Percentiles rank a stretch among this genome's conserved stretches.
Conservation (phyloP, 2,797 vertebrate genomes). For the Dicrostonyx torquatus region DNA sequence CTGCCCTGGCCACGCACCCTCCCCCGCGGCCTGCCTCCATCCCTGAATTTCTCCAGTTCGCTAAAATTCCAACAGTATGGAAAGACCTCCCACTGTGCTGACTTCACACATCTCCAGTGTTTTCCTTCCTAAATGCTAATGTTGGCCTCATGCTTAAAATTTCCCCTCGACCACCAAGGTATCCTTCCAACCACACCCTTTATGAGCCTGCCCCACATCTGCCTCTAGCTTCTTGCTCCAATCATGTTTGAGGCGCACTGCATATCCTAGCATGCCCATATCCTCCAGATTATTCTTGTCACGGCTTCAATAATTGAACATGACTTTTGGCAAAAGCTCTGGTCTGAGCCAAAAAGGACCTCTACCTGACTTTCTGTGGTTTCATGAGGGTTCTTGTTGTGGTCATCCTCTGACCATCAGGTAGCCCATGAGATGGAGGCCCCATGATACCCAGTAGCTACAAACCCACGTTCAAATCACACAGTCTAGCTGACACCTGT, state of each 20-base stretch:
- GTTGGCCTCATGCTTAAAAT: not conserved
- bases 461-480: not conserved
- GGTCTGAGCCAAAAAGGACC: not conserved
- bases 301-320: not conserved
- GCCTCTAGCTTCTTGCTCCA: not conserved
- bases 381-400: not conserved
- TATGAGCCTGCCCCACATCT: not conserved
- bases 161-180: not conserved
- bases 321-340: not conserved
- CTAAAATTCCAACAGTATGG: not conserved
- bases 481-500: not conserved
- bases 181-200: not conserved
- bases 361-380: not conserved
- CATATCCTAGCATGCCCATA: not conserved
- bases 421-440: not conserved
- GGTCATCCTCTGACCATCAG: not conserved
- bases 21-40: not conserved
- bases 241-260: not conserved
- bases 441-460: too few species aligned
- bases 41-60: not conserved
- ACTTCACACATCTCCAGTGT: not conserved
- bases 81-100: not conserved
- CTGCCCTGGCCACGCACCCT: not conserved
- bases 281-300: not conserved
- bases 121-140: slow-evolving; percentile 6